phyloP scores from a whole-genome alignment of 2,797 vertebrate species.

The Acanthurus lineatus region DNA sequence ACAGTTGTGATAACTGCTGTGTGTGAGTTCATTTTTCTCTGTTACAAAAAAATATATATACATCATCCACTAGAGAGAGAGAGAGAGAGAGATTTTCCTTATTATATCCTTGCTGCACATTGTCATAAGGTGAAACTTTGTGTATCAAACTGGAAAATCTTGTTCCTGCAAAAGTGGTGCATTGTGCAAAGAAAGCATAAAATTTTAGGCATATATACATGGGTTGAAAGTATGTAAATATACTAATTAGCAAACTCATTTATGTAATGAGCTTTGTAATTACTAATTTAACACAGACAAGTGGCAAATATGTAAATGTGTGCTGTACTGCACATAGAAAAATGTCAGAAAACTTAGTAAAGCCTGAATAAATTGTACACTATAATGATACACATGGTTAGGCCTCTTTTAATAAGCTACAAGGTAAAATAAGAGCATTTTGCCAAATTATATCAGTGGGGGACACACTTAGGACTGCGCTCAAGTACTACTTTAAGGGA shows the following conservation, averaged over 20 bases:
- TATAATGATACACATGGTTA: too few species aligned
- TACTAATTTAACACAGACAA: slow-evolving; percentile 5
- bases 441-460: too few species aligned
- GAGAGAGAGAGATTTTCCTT: too few species aligned
- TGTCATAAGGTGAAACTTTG: background rate
- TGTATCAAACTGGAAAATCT: background rate
- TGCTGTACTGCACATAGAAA: background rate
- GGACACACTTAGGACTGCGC: too few species aligned
- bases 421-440: too few species aligned
- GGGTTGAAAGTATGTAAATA: background rate
- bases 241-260: background rate
- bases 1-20: background rate
- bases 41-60: slow-evolving; percentile 9
- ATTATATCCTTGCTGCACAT: background rate
- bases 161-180: background rate
- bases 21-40: background rate
- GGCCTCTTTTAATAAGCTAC: too few species aligned
- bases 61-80: too few species aligned
- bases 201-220: background rate
- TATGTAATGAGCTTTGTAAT: background rate
- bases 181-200: background rate
- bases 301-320: background rate
- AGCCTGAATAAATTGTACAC: background rate
- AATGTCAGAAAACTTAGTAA: background rate
- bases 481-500: too few species aligned